phyloP scores from a whole-genome alignment of 1,140 invertebrate species.

The Temnothorax curvispinosus region DNA sequence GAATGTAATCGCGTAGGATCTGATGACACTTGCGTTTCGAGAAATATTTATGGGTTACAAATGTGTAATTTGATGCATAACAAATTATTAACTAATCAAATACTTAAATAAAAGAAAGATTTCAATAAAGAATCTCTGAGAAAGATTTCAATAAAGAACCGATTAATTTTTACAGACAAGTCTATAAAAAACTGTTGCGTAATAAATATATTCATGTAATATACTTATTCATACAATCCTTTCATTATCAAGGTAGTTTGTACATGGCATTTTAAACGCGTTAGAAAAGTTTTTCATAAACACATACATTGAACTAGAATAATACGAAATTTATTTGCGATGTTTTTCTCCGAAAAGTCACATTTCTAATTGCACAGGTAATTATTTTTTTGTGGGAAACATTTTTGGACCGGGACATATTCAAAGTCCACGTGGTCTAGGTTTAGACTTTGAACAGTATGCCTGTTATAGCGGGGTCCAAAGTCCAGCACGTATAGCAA shows the following conservation, averaged over 20 bases:
- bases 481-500: neutral
- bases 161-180: neutral
- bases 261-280: neutral
- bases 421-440: neutral
- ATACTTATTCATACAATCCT: neutral
- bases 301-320: neutral
- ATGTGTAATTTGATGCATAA: neutral
- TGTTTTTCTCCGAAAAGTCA: neutral
- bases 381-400: neutral
- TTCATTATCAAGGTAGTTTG: neutral
- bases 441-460: neutral
- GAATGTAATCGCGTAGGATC: neutral
- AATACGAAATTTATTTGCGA: neutral
- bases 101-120: neutral
- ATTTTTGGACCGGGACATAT: neutral
- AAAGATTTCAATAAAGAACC: neutral
- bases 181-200: neutral
- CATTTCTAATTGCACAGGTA: neutral
- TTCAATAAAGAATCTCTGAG: neutral
- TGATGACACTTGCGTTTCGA: neutral
- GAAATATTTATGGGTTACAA: constrained; percentile 37
- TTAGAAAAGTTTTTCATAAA: neutral
- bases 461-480: neutral
- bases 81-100: neutral
- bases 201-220: neutral